A percentile compares a stretch with the other conserved stretches of the same genome.
Conservation (phyloP, 2,113 vertebrate genomes). For the Crotophaga sulcirostris region DNA sequence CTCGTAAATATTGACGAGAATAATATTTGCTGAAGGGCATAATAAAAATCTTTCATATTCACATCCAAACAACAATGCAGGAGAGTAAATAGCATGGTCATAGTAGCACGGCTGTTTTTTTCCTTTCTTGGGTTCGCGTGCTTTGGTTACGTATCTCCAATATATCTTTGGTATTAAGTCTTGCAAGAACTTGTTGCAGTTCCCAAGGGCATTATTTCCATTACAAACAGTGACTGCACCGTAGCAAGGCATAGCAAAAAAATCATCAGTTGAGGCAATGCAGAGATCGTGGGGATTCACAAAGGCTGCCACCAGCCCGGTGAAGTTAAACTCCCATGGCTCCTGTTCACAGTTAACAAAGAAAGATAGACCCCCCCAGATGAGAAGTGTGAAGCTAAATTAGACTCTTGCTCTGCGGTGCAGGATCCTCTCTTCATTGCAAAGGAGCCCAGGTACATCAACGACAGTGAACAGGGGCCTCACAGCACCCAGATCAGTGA, state of each 20-base stretch:
- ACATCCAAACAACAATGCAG: background rate
- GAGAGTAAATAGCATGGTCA: background rate
- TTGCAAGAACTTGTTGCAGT: background rate
- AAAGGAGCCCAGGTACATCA: background rate
- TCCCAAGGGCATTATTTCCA: background rate
- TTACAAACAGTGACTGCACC: background rate
- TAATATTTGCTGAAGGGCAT: constrained; percentile 16
- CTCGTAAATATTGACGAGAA: constrained; percentile 3
- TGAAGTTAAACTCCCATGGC: background rate
- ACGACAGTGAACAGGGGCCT: background rate
- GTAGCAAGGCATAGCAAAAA: background rate
- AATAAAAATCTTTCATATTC: constrained; percentile 28
- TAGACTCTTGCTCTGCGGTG: background rate
- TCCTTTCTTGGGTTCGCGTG: background rate
- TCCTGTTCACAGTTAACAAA: background rate
- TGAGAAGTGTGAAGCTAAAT: background rate
- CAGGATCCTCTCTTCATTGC: background rate
- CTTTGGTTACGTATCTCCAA: background rate
- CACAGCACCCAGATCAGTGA: background rate
- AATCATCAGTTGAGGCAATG: background rate
- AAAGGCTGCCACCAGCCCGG: background rate
- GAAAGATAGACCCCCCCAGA: background rate
- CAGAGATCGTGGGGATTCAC: background rate
- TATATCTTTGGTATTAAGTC: background rate
- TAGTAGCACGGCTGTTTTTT: background rate